phyloP scores from a whole-genome alignment of 1,140 invertebrate genomes.

The Fopius arisanus region DNA sequence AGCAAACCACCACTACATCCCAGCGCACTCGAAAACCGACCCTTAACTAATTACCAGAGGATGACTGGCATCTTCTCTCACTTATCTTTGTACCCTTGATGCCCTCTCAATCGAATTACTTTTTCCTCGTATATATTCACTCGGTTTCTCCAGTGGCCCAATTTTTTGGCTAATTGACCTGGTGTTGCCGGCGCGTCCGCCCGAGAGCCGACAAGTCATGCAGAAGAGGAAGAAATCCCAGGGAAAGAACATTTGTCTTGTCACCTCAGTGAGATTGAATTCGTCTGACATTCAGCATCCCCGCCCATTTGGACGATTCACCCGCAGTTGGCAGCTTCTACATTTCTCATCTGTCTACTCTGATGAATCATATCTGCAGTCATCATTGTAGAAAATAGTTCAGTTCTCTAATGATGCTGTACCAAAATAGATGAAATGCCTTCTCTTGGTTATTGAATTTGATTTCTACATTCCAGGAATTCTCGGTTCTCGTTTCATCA shows the following conservation, averaged over 20 bases:
- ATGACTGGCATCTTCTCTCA: slow-evolving; percentile 63
- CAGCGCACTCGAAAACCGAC: slow-evolving; percentile 33
- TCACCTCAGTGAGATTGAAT: slow-evolving; percentile 48
- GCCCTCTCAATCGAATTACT: slow-evolving; percentile 61
- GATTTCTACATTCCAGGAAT: too few species aligned
- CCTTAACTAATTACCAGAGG: slow-evolving; percentile 63
- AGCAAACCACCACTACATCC: slow-evolving; percentile 1
- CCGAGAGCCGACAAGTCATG: slow-evolving; percentile 34
- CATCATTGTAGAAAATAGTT: too few species aligned
- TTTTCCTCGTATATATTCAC: slow-evolving; percentile 53
- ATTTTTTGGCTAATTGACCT: slow-evolving; percentile 64
- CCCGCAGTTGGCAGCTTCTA: too few species aligned
- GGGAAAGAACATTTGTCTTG: slow-evolving; percentile 49
- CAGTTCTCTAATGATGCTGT: too few species aligned
- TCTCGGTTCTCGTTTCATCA: too few species aligned
- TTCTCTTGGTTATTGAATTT: too few species aligned
- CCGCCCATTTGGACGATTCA: background rate
- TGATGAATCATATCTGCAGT: too few species aligned
- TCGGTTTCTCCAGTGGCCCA: slow-evolving; percentile 40
- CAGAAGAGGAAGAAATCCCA: slow-evolving; percentile 38
- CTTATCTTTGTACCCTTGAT: slow-evolving; percentile 56
- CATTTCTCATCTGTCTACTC: background rate
- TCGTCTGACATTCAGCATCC: slow-evolving; percentile 27
- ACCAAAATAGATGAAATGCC: too few species aligned
- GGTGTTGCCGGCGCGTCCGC: slow-evolving; percentile 25